Evolutionary conservation across 2,113 vertebrate genomes (phyloP).

Genomic region (Regulus satrapa): DNA sequence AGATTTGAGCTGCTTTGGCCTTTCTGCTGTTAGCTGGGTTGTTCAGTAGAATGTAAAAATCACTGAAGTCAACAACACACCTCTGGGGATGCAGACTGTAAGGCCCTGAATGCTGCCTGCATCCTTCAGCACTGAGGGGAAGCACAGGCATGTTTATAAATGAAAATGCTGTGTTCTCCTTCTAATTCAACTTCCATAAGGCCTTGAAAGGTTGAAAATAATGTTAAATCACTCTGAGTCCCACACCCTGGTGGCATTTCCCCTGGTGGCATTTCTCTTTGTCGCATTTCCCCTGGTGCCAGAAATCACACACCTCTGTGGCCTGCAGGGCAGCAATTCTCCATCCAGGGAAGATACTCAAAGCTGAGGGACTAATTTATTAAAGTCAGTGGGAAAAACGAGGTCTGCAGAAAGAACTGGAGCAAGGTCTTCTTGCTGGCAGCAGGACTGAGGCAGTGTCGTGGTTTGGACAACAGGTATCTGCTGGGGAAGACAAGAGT

Average conservation of each 20-base stretch:
- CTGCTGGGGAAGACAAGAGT: too few relatives aligned
- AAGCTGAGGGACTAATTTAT: not conserved
- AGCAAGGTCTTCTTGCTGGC: not conserved
- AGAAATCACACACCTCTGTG: not conserved
- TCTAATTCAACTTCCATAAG: not conserved
- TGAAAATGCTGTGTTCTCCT: not conserved
- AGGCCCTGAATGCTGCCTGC: not conserved
- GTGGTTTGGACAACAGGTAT: too few relatives aligned
- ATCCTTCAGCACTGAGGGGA: not conserved
- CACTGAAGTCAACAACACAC: not conserved
- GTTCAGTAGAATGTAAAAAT: not conserved
- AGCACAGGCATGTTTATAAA: not conserved
- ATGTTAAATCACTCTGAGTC: not conserved
- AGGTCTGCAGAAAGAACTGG: not conserved
- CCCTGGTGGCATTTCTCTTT: not conserved
- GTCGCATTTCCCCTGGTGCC: not conserved
- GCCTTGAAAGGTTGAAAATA: not conserved
- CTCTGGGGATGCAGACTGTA: not conserved
- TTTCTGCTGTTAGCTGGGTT: not conserved
- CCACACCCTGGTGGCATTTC: too few relatives aligned
- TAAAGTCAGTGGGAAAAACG: not conserved
- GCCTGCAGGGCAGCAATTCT: not conserved
- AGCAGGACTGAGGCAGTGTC: not conserved
- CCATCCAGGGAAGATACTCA: not conserved
- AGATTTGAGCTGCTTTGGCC: not conserved